These are phyloP conservation scores for Morelia viridis DNA, from an alignment of 2,797 vertebrate genomes.

Conservation along the genomic window DNA sequence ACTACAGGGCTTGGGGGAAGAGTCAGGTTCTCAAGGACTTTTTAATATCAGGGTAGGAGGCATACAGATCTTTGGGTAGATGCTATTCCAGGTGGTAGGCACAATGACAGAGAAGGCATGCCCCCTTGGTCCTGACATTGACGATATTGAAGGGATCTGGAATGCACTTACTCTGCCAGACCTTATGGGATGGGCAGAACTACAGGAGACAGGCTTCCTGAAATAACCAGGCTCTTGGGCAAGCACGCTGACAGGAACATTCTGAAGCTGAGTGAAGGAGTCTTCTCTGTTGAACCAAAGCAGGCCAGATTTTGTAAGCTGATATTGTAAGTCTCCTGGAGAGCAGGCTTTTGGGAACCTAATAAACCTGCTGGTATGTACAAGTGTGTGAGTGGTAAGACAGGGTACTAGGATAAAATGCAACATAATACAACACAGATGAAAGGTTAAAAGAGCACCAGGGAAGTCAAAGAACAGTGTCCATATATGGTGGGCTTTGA, in stretches of 20 bases:
- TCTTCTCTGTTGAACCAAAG: background rate
- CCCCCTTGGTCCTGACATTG: no score
- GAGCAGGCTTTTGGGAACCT: background rate
- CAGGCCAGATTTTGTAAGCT: constrained; percentile 1
- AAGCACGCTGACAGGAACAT: background rate
- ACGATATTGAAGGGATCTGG: background rate
- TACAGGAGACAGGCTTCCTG: background rate
- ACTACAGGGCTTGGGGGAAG: background rate
- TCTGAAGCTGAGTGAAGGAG: background rate
- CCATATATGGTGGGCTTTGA: background rate
- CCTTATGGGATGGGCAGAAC: background rate
- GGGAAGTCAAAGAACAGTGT: background rate
- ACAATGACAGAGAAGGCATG: background rate
- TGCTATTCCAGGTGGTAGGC: background rate
- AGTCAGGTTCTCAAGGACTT: background rate
- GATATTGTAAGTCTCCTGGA: background rate
- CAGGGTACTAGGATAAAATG: background rate
- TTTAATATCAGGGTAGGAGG: background rate
- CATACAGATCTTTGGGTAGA: background rate
- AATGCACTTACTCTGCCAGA: background rate
- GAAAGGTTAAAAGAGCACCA: background rate
- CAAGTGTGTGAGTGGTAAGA: background rate
- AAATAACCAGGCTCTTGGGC: background rate
- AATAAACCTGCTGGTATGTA: background rate
- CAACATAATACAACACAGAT: background rate